Evolutionary conservation across 92 coral and sea anemone species (phyloP), one percentile per base, ranked within the genome.

Genomic region (Epizoanthus rinbou): DNA sequence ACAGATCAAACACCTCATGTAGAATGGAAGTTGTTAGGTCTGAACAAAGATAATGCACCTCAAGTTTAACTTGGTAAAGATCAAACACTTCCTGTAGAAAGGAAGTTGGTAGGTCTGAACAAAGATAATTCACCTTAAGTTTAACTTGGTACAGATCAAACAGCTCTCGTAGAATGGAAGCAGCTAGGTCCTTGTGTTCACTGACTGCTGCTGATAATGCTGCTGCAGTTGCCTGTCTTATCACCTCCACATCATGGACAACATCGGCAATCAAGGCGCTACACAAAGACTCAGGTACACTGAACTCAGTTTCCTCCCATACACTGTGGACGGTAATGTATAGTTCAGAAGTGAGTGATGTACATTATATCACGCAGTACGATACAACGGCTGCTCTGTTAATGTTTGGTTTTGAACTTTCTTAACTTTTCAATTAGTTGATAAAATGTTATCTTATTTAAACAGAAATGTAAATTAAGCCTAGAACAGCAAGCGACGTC

Each of bases 191-290:
- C 37, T 90, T 67, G 82, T 95, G 98, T 57, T 84, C 80, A 8
- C 85, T 71, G 39, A 95, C 78, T 33, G 98, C 98, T 8, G 87
- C 98, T 45, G 93, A 83, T 21, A 95, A 80, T 9, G 95, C 98
- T 35, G 89, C 84, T 24, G 94, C 85, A 19, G 93, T 84, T 24
- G 98, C 94, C 59, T 88, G 84, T 59, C 97, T 90, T 52, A 95
- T 85, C 59, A 90, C 94, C 37, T 86, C 95, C 23, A 93, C 96
- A 41, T 95, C 89, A 69, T 92, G 95, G 56, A 94, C 95, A 10
- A 95, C 94, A 64, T 94, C 98, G 43, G 92, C 91, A 74, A 94
- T 87, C 81, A 95, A 79, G 24, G 88, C 91, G 54, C 90, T 83
- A 54, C 98, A 95, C 33, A 93, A 28, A 6, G 91, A 89, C 79